Percentiles rank a stretch among this genome's conserved stretches.
Evolutionary conservation across 2,888 invertebrate species (phyloP).

Genomic region (Synergus laeviventris): DNA sequence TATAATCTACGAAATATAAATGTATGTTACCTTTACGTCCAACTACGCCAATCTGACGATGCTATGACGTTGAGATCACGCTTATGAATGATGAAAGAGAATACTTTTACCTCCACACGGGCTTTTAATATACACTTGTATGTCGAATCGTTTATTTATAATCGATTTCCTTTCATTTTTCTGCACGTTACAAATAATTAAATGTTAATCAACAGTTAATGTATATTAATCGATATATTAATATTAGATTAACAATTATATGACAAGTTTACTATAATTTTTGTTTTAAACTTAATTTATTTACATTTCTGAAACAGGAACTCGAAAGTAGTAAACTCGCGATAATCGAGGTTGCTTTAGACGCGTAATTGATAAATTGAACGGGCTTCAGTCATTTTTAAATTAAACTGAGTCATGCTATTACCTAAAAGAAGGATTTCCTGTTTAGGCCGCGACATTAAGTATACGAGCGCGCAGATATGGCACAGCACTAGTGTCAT

Average conservation of each 20-base stretch:
- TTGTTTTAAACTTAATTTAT: background rate
- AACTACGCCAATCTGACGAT: background rate
- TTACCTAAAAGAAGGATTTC: slow-evolving; percentile 75
- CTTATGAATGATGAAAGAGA: background rate
- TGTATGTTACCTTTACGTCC: background rate
- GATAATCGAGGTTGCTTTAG: slow-evolving; percentile 60
- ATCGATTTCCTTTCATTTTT: too few relatives aligned
- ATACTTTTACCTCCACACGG: background rate
- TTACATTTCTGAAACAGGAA: slow-evolving; percentile 15
- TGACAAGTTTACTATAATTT: background rate
- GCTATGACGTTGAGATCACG: background rate
- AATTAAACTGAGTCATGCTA: slow-evolving; percentile 72
- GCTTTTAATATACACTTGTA: background rate
- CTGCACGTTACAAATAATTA: too few relatives aligned
- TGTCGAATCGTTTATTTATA: too few relatives aligned
- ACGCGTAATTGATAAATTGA: slow-evolving; percentile 65
- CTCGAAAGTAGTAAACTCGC: slow-evolving; percentile 41
- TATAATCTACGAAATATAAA: background rate
- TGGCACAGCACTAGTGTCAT: slow-evolving; percentile 22
- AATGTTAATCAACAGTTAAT: too few relatives aligned
- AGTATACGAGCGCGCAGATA: slow-evolving; percentile 32
- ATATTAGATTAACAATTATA: too few relatives aligned
- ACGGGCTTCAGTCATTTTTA: slow-evolving; percentile 62
- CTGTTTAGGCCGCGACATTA: slow-evolving; percentile 70
- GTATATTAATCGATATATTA: too few relatives aligned